Evolutionary conservation across 2,113 vertebrate genomes (phyloP).

Genomic region (Colinus virginianus): DNA sequence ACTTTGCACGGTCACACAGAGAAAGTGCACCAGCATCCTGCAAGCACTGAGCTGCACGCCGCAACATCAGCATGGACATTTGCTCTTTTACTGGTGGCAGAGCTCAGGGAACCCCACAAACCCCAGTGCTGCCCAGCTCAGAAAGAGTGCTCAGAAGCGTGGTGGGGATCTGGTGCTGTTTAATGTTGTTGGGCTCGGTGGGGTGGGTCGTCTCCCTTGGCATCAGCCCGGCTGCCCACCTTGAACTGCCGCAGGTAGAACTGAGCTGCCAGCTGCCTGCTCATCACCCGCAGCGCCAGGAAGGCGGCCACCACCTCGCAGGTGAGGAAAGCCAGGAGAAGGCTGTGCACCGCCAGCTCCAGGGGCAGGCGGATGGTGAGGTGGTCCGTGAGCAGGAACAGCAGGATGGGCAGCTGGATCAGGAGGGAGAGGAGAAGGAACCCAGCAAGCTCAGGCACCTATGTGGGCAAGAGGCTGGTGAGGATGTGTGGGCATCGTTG

Average conservation of each 20-base stretch:
- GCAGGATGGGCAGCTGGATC: constrained; percentile 87
- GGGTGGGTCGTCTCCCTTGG: background rate
- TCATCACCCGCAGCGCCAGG: constrained; percentile 79
- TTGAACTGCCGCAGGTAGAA: constrained; percentile 81
- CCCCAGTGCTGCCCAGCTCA: rapidly evolving
- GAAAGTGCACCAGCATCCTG: background rate
- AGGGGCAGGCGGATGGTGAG: constrained; percentile 79
- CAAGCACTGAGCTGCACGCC: background rate
- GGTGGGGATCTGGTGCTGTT: rapidly evolving
- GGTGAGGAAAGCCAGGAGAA: constrained; percentile 81
- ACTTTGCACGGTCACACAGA: background rate
- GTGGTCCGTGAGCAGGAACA: constrained; percentile 85
- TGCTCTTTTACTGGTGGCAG: too few relatives aligned
- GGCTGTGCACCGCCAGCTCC: constrained; percentile 79
- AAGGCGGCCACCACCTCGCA: constrained; percentile 77
- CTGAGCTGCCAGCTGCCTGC: constrained; percentile 78
- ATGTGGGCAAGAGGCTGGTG: background rate
- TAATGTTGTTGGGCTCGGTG: background rate
- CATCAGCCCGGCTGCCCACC: background rate
- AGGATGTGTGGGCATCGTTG: background rate
- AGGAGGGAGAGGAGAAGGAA: constrained; percentile 87
- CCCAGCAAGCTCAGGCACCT: constrained; percentile 87
- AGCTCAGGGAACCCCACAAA: background rate
- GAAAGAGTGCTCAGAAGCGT: background rate
- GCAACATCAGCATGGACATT: too few relatives aligned